phyloP scores from a whole-genome alignment of 2,888 invertebrate genomes.

The Drosophila paracracens region DNA sequence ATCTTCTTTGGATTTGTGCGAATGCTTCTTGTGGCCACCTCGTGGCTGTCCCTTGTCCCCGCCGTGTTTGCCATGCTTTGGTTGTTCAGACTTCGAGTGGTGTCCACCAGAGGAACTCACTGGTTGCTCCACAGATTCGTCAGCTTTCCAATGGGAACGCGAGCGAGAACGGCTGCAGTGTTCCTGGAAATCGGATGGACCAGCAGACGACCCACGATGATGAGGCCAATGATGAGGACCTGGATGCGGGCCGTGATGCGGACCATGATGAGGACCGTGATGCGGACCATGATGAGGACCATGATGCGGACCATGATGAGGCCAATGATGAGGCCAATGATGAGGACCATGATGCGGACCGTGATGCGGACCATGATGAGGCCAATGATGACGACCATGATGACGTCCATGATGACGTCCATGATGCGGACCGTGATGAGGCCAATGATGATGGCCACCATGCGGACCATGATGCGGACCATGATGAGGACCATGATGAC shows the following conservation, averaged over 20 bases:
- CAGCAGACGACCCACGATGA: conserved; percentile 4
- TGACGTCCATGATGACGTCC: conserved; percentile 7
- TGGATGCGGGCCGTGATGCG: conserved; percentile 1
- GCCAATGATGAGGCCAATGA: conserved; percentile 13
- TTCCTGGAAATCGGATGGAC: not conserved
- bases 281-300: conserved; percentile 6
- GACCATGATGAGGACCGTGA: conserved; percentile 7
- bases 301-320: conserved; percentile 9
- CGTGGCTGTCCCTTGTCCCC: conserved; percentile 3
- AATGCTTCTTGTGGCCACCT: conserved; percentile 8
- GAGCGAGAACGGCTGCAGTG: conserved; percentile 21
- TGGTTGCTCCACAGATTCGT: not conserved
- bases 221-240: conserved; percentile 4
- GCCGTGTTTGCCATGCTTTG: conserved; percentile 15
- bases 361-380: conserved; percentile 2
- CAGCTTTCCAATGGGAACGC: conserved; percentile 6
- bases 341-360: conserved; percentile 3
- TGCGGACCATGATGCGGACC: conserved; percentile 10
- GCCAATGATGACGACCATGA: conserved; percentile 1
- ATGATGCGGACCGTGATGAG: conserved; percentile 10
- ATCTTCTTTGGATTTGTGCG: not conserved
- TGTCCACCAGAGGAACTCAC: conserved; percentile 7
- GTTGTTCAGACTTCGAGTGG: conserved; percentile 2
- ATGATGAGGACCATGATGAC: conserved; percentile 9
- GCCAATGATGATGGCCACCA: conserved; percentile 12